These are phyloP conservation scores for Coremacera marginata DNA, from an alignment of 2,888 invertebrate species.

Conservation along the genomic window DNA sequence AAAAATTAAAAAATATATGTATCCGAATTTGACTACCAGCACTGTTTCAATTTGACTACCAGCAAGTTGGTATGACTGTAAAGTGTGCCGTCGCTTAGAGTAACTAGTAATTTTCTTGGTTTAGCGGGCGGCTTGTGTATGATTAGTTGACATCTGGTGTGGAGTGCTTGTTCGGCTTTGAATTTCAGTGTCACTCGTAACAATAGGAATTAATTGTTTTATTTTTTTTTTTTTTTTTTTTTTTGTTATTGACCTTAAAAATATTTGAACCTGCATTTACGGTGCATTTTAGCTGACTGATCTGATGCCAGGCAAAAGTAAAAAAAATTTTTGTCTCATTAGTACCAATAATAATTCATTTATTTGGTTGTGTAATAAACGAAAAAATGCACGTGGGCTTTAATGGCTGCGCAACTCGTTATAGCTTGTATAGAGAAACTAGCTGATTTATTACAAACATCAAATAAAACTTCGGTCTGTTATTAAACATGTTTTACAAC, in stretches of 20 bases:
- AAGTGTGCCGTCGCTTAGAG: neutral
- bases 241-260: neutral
- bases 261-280: neutral
- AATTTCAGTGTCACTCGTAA: neutral
- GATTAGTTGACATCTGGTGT: slow-evolving; percentile 12
- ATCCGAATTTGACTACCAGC: neutral
- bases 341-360: neutral
- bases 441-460: neutral
- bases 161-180: neutral
- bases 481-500: too few species aligned
- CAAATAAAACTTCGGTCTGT: too few species aligned
- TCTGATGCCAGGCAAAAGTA: too few species aligned
- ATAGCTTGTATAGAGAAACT: neutral
- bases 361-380: slow-evolving; percentile 18
- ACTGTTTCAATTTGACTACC: too few species aligned
- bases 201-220: neutral
- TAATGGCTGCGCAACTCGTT: neutral
- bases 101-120: neutral
- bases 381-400: slow-evolving; percentile 2
- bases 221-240: neutral
- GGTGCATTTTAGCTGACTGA: neutral
- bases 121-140: neutral
- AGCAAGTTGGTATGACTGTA: too few species aligned
- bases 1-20: neutral
- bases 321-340: neutral